These are phyloP conservation scores for Stramonita haemastoma DNA, from an alignment of 2,888 invertebrate genomes.

Conservation along the genomic window DNA sequence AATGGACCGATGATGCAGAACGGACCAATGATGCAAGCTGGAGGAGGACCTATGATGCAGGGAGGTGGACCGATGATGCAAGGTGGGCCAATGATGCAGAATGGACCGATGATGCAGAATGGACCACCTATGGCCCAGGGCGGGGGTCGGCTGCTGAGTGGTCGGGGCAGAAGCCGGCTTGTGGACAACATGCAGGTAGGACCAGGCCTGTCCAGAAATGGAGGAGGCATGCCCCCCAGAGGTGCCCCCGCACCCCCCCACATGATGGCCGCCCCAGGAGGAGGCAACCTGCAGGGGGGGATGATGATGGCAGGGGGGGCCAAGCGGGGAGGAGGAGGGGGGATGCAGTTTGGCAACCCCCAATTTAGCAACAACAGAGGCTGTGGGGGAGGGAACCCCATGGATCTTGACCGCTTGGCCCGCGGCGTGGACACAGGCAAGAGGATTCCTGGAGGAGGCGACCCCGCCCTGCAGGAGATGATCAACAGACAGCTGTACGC, in stretches of 20 bases:
- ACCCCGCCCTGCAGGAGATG: background rate
- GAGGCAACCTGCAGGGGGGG: background rate
- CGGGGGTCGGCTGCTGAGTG: background rate
- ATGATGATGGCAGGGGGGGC: background rate
- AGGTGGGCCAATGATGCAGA: background rate
- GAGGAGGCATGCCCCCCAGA: background rate
- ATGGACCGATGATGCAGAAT: background rate
- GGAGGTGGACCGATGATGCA: slow-evolving; percentile 1
- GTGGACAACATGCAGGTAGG: slow-evolving; percentile 7
- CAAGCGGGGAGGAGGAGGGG: background rate
- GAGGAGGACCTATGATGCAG: background rate
- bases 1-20: background rate
- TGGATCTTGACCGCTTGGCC: background rate
- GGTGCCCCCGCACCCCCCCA: background rate
- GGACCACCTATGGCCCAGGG: background rate
- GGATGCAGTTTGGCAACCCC: no score
- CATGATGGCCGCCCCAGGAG: background rate
- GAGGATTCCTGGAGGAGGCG: background rate
- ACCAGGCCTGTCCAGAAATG: background rate
- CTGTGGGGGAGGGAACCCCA: no score
- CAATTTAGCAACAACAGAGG: background rate
- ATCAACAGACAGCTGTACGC: slow-evolving; percentile 28
- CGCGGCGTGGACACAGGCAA: background rate
- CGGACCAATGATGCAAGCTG: slow-evolving; percentile 22
- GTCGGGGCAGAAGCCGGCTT: background rate